Evolutionary conservation across 1,140 invertebrate genomes (phyloP).

Genomic region (Zophobas atratus): DNA sequence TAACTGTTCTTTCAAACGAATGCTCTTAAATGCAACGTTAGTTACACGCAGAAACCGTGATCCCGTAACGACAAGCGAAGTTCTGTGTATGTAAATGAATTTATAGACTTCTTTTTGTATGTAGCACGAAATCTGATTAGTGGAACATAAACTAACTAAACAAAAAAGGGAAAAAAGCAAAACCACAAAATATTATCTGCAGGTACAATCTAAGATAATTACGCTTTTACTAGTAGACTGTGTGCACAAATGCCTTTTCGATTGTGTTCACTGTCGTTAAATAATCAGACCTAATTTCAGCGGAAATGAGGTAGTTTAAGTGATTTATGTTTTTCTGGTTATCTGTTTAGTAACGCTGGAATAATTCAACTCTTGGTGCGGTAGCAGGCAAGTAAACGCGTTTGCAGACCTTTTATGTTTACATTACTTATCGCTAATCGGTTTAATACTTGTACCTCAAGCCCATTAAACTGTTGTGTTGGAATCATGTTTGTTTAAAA

Average conservation of each 20-base stretch:
- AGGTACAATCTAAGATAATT: too few relatives aligned
- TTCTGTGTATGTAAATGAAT: too few relatives aligned
- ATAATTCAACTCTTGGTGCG: neutral
- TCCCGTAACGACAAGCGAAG: too few relatives aligned
- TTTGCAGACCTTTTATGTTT: conserved; percentile 9
- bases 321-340: neutral
- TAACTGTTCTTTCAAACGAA: too few relatives aligned
- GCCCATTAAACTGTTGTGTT: conserved; percentile 7
- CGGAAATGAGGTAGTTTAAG: neutral
- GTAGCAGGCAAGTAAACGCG: neutral
- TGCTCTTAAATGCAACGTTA: too few relatives aligned
- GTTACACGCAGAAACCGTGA: too few relatives aligned
- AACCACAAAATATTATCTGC: too few relatives aligned
- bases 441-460: conserved; percentile 16
- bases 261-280: neutral
- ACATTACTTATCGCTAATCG: conserved; percentile 25
- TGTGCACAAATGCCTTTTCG: neutral
- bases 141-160: too few relatives aligned
- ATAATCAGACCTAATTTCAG: neutral
- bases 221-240: too few relatives aligned
- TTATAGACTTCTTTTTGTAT: too few relatives aligned
- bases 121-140: too few relatives aligned
- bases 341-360: conserved; percentile 3
- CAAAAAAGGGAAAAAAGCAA: too few relatives aligned
- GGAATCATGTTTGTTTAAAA: conserved; percentile 44